These are phyloP conservation scores for Cosmia trapezina DNA, from an alignment of 2,888 invertebrate species.

Conservation along the genomic window DNA sequence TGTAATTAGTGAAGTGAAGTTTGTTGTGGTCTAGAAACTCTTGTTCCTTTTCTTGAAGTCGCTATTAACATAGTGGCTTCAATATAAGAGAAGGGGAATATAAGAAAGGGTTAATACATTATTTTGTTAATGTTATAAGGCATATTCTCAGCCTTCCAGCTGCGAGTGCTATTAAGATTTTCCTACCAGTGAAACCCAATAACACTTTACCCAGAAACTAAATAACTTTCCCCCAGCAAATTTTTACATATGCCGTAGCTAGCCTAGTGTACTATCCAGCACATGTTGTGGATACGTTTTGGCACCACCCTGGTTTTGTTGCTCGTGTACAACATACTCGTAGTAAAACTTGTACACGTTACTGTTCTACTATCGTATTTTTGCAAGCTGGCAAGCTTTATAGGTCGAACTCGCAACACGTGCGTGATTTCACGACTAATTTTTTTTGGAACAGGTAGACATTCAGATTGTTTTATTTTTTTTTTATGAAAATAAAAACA, in stretches of 20 bases:
- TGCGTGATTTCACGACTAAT: constrained; percentile 19
- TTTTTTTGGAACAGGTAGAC: constrained; percentile 3
- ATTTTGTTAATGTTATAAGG: background rate
- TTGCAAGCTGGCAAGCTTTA: constrained; percentile 32
- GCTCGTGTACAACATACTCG: constrained; percentile 14
- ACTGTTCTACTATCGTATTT: constrained; percentile 20
- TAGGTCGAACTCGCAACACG: constrained; percentile 32
- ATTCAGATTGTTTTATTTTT: background rate
- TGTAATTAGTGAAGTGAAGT: too few species aligned
- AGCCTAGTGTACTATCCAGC: background rate
- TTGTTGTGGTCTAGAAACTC: too few species aligned
- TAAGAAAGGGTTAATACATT: background rate
- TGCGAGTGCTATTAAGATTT: background rate
- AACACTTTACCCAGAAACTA: background rate
- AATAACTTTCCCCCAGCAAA: constrained; percentile 1
- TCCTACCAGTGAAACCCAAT: background rate
- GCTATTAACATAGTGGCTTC: background rate
- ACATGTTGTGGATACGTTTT: constrained; percentile 31
- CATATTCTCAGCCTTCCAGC: background rate
- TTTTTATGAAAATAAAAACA: too few species aligned
- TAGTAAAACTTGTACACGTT: background rate
- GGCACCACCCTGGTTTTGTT: constrained; percentile 35
- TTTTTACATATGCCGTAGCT: constrained; percentile 23
- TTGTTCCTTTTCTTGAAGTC: too few species aligned
- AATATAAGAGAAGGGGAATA: background rate